Base-by-base conservation (phyloP, 2,113 vertebrate genomes). In the Neodon shergylaensis region DNA sequence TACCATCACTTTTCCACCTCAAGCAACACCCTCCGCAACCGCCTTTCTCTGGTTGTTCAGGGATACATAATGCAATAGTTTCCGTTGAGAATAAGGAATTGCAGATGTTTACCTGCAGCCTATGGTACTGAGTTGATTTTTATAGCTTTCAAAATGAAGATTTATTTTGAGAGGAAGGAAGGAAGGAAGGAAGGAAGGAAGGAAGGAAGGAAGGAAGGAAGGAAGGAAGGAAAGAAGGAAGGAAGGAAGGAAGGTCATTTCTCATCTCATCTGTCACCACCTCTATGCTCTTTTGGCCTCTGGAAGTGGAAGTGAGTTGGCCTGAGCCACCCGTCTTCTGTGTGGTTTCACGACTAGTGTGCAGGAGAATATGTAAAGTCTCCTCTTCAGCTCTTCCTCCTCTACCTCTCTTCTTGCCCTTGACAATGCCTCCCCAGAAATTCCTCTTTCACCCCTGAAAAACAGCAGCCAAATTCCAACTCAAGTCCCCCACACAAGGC, bases 101-200 rank as follows among this genome's bases (percentile, higher is more conserved):
- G 99, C 98, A 99, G 99, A 99, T 99, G 98, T 98, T 99, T 99
- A 99, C 99, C 99, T 98, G 97, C 98, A 99, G 97, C 98, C 98
- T 98, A 98, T 98, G 99, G 98, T 99, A 99, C 99, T 99, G 99
- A 99, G 99, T 99, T 99, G 99, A 99, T 98, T 99, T 98, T 98
- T 99, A 99, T 98, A 98, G 98, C 98, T 98, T 99, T 98, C 99
- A 99, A 99, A 99, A 99, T 99, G 99, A 99, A 99, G 98, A 98
- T 98, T 98, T 98, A 97, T 74, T 98, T 98, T 99, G 98, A 99
- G 99, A 99, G 99, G 99, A n/a, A 17, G 14, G 33, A 36, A 17
- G 12, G 66, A 16, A 33, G 31, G 31, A 33, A 68, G 31, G 33
- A 3, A 36, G 6, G 68, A 3, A 17, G 68, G 31, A 16, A 72